These are phyloP conservation scores for Ooceraea biroi DNA, from an alignment of 1,140 invertebrate species.

Conservation along the genomic window DNA sequence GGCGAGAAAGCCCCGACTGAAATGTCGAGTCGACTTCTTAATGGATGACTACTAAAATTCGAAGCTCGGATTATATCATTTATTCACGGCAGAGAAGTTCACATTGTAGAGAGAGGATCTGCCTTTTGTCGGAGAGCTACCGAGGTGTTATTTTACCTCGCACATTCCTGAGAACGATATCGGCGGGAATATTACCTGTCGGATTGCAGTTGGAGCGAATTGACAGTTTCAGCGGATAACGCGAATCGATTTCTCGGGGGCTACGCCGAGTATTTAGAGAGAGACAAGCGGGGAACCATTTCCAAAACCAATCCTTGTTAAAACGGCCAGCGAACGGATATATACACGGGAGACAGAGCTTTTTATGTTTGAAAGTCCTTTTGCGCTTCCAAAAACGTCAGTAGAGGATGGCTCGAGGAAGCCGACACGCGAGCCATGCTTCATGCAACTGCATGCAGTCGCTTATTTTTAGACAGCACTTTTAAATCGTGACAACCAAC, in stretches of 20 bases:
- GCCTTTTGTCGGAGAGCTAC: too few species aligned
- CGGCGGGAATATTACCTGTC: too few species aligned
- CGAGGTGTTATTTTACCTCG: too few species aligned
- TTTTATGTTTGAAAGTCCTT: background rate
- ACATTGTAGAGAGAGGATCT: too few species aligned
- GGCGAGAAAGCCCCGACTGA: background rate
- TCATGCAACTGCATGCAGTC: slow-evolving; percentile 19
- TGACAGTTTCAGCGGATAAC: too few species aligned
- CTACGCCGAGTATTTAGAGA: background rate
- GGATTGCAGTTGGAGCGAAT: too few species aligned
- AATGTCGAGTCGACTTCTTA: background rate
- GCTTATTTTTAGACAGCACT: slow-evolving; percentile 26
- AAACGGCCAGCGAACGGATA: background rate
- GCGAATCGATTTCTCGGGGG: too few species aligned
- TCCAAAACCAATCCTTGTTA: background rate
- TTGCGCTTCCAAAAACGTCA: background rate
- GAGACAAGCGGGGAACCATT: background rate
- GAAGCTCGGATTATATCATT: background rate
- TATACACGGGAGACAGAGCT: background rate
- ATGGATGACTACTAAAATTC: background rate
- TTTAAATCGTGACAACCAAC: slow-evolving; percentile 40
- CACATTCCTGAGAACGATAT: too few species aligned
- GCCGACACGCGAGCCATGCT: background rate
- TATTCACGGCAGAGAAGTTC: too few species aligned
- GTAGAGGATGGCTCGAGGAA: slow-evolving; percentile 11